Evolutionary conservation across 35 echinoderm and acorn worm species (phyloP), one percentile per base, ranked within the genome.

Genomic region (Hemicentrotus pulcherrimus): DNA sequence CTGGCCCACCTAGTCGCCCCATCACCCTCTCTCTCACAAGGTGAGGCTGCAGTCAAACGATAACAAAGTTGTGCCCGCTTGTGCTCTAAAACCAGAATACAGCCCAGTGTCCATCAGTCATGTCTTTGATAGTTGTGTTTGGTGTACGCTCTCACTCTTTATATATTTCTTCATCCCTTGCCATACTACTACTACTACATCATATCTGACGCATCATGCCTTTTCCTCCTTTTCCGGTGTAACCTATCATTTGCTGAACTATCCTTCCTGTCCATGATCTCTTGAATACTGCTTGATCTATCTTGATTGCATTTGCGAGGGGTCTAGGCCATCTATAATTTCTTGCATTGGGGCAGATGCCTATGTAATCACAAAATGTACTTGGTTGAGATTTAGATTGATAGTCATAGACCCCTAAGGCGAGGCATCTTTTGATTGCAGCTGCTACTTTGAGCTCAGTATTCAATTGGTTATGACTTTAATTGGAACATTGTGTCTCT

Each of bases 1-100:
- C 86, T 94, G 22, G 46, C 97, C n/a, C 86, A 91, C 24, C 78
- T 95, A 28, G 95, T 95, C 59, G 95, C 96, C 31, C 96, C 96
- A 8, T 95, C 97, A 18, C 95, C 97, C 47, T 95, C 95, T 24
- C 47, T 33, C 70, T 87, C 85, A 86, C 86, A 85, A 55, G 93
- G 90, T 41, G 95, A 96, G 46, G 91, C 61, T 59, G 65, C 45
- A 71, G 88, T 90, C 88, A 33, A 90, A 78, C n/a, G 65, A 78
- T 59, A 59, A 59, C 11, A 78, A 78, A 78, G 46, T 90, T 90
- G 88, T 90, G 88, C 88, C 32, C 10, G 46, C 32, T 90, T 90
- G 88, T 90, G 88, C 88, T 90, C 46, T 90, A 15, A 90, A 47
- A 90, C 32, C 88, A 90, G 88, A 90, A 90, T 45, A 45, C 32